Base-by-base conservation (phyloP, 1,140 invertebrate species). In the Bombus affinis region DNA sequence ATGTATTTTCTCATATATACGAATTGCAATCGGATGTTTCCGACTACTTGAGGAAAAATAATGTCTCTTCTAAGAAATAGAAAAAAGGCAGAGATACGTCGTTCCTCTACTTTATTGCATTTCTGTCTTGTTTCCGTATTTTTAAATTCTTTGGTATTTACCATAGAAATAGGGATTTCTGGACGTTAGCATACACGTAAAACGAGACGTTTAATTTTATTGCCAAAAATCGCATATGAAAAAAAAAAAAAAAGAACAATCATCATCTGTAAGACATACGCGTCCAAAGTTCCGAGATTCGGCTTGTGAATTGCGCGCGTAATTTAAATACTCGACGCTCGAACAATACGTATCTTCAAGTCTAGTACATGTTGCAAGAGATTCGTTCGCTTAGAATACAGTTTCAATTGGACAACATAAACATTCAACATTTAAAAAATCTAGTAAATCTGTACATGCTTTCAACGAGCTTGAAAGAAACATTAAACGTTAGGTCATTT, bases 361-460 rank as follows among this genome's bases (percentile, higher is more conserved):
- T 53, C 6, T 25, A 22, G 18, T 44, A 35, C n/a, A 35, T 35
- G 2, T 12, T 35, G 12, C 32, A 18, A 15, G 37, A 42, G 39
- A 39, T 39, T 73, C 39, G 15, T 73, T 73, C 28, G 39, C 35
- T 42, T 73, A 44, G 15, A n/a, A 39, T 72, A 42, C 25, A 39
- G 3, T 39, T 39, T 39, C 37, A 42, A 39, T n/a, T 42, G 37
- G 25, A 53, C 25, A 75, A 75, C 73, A 6, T 53, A 75, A 62
- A 53, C 22, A 75, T 73, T 73, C 15, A 72, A 72, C 39, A 44
- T 39, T 72, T 73, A 73, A 73, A n/a, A 73, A 73, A 73, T 73
- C 28, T 32, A 35, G 13, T 35, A 75, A 35, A 62, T 62, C 32
- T 75, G 44, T 75, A 75, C 73, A 53, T 39, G 9, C 10, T 22